Evolutionary conservation across 2,113 vertebrate species (phyloP).

Genomic region (Osmerus mordax): DNA sequence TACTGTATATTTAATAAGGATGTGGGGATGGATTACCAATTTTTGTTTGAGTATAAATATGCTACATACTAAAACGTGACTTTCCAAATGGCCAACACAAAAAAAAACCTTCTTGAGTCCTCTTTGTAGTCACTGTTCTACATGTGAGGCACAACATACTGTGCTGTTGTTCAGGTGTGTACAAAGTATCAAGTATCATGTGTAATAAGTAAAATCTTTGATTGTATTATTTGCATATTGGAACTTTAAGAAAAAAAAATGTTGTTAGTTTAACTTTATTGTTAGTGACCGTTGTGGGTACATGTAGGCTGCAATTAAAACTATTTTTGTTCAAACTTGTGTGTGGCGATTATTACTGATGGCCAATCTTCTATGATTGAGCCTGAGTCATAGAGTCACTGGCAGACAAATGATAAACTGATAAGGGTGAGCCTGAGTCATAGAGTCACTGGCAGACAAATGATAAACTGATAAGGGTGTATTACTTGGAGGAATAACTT

Average conservation of each 20-base stretch:
- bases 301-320: constrained; percentile 54
- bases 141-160: constrained; percentile 24
- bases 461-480: no score
- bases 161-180: constrained; percentile 14
- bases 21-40: not conserved
- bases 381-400: no score
- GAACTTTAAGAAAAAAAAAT: constrained; percentile 27
- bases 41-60: constrained; percentile 5
- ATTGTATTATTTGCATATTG: constrained; percentile 17
- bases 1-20: not conserved
- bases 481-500: no score
- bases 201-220: constrained; percentile 13
- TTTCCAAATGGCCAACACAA: not conserved
- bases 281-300: constrained; percentile 47
- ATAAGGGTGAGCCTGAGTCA: no score
- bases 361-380: not conserved
- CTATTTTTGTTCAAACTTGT: constrained; percentile 60
- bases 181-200: constrained; percentile 21
- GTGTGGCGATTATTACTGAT: not conserved
- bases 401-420: no score
- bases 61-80: not conserved
- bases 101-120: not conserved
- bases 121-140: not conserved
- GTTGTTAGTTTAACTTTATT: constrained; percentile 47
- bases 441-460: no score